phyloP scores from a whole-genome alignment of 2,113 vertebrate species.

The Cryptoleucopteryx plumbea region DNA sequence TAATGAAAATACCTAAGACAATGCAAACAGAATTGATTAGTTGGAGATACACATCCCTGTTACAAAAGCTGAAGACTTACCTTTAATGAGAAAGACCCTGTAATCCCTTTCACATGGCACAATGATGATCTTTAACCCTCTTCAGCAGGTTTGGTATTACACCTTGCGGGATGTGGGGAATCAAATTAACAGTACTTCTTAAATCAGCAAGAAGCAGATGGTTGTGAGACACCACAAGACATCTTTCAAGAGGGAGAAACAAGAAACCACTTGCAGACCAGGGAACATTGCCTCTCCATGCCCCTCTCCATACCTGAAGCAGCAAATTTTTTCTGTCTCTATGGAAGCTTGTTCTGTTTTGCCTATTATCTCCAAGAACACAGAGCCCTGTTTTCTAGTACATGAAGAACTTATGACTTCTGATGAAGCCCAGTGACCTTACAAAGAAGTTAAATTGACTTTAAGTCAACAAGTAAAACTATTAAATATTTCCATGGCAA shows the following conservation, averaged over 20 bases:
- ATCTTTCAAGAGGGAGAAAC: not conserved
- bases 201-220: not conserved
- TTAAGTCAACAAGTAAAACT: not conserved
- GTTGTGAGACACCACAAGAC: not conserved
- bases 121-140: not conserved
- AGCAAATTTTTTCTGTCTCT: not conserved
- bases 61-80: not conserved
- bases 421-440: not conserved
- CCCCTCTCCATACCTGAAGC: not conserved
- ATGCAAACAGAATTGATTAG: not conserved
- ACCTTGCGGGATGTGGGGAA: not conserved
- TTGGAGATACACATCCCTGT: accelerated
- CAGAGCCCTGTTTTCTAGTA: accelerated
- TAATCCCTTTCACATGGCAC: not conserved
- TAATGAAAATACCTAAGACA: not conserved
- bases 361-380: not conserved
- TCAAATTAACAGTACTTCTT: not conserved
- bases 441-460: not conserved
- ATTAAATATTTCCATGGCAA: not conserved
- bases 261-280: not conserved
- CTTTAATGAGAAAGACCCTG: not conserved
- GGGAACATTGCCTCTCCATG: not conserved
- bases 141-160: not conserved
- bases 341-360: not conserved
- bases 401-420: not conserved